Evolutionary conservation across 2,888 invertebrate species (phyloP).

Genomic region (Eugnorisma glareosa): DNA sequence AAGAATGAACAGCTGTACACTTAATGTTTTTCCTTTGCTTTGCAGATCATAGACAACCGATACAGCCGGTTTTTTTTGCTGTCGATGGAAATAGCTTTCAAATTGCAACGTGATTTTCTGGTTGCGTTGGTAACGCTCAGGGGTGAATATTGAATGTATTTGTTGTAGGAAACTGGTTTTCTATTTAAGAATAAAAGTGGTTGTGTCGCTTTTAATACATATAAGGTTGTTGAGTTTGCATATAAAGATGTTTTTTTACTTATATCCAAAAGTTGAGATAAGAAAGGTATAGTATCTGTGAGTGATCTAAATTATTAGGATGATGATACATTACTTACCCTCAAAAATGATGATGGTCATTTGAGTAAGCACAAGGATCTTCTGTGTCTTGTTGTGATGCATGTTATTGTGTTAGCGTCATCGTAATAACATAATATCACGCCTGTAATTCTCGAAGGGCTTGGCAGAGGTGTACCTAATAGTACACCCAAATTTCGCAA

Average conservation of each 20-base stretch:
- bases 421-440: neutral
- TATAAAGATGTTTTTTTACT: neutral
- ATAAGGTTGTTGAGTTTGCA: neutral
- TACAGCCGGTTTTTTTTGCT: constrained; percentile 15
- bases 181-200: neutral
- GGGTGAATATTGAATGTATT: constrained; percentile 23
- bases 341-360: neutral
- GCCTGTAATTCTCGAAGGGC: neutral
- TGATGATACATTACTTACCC: neutral
- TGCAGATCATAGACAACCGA: constrained; percentile 9
- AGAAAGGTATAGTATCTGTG: neutral
- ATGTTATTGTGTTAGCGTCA: neutral
- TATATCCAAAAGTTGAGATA: neutral
- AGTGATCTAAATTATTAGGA: neutral
- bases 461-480: neutral
- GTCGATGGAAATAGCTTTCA: constrained; percentile 15
- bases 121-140: constrained; percentile 16
- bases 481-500: neutral
- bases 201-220: neutral
- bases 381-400: neutral
- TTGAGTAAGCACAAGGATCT: neutral
- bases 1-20: constrained; percentile 37
- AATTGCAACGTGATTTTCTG: constrained; percentile 39
- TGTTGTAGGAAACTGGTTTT: constrained; percentile 1
- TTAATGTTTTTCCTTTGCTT: constrained; percentile 30